Base-by-base conservation (phyloP, 1,140 invertebrate genomes). In the Panulirus ornatus region DNA sequence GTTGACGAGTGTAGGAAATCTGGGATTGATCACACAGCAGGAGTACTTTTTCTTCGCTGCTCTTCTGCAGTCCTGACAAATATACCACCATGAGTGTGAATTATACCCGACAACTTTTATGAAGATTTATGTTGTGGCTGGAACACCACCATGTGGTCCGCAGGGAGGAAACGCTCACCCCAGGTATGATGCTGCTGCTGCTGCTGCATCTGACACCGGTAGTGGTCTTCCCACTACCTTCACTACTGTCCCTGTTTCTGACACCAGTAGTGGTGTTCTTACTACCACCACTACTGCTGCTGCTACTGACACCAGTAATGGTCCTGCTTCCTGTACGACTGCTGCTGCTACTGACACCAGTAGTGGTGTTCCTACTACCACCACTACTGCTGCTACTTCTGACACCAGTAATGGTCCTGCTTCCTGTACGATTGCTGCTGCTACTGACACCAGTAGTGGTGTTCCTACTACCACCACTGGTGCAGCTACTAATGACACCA, bases 251-350 rank as follows among this genome's bases (percentile, higher is more conserved):
- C 11, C 51, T 58, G n/a, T n/a, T 58, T 11, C 51, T 58, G n/a
- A 9, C n/a, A 58, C 51, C n/a, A 58, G 11, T 58, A 58, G 11
- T 58, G n/a, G 11, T 58, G n/a, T n/a, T 58, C 11, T n/a, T 58
- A 58, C 51, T 58, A 58, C 51, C n/a, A 58, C 51, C n/a, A 58
- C 51, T 58, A 58, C 51, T 58, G n/a, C 51, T 58, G n/a, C 51
- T 58, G n/a, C 51, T 58, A 58, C 51, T 58, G n/a, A 9, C n/a
- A 58, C 51, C n/a, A 58, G 11, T 58, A 58, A 9, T 58, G n/a
- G 11, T 58, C 11, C 51, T 58, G n/a, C 51, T 58, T 11, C 51
- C n/a, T 11, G 11, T 58, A 58, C 51, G 11, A 58, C 51, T 58
- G n/a, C 51, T 58, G n/a, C 51, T 58, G n/a, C 51, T 58, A 58